A percentile compares a stretch with the other conserved stretches of the same genome.
These are phyloP conservation scores for Nothoprocta pentlandii DNA, from an alignment of 2,113 vertebrate genomes.

Conservation along the genomic window DNA sequence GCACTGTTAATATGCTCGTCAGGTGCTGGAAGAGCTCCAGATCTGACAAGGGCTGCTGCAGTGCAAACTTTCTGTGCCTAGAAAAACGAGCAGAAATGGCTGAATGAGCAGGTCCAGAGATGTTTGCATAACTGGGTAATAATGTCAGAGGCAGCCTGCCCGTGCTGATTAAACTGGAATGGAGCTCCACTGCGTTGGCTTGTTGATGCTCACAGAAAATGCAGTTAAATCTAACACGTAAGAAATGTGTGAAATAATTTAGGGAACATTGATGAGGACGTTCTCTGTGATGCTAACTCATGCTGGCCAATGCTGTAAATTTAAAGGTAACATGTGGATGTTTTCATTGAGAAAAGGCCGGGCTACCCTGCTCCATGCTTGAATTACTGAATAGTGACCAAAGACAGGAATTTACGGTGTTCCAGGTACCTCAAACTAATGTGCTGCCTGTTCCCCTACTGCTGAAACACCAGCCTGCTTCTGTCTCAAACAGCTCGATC, in stretches of 20 bases:
- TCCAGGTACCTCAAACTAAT: not conserved
- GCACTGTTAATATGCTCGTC: conserved; percentile 72
- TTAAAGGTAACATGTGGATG: not conserved
- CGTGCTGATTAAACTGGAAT: conserved; percentile 2
- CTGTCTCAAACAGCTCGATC: not conserved
- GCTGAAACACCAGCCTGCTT: not conserved
- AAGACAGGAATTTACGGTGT: not conserved
- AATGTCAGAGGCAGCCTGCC: conserved; percentile 2
- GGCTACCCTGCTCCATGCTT: not conserved
- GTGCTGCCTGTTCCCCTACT: not conserved
- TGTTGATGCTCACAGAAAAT: not conserved
- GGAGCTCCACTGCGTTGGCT: not conserved
- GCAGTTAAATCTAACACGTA: not conserved
- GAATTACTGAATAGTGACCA: not conserved
- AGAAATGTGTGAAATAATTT: not conserved
- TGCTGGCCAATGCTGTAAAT: not conserved
- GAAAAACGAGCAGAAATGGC: conserved; percentile 56
- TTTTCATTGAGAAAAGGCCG: not conserved
- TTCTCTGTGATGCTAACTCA: not conserved
- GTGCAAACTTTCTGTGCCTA: conserved; percentile 54
- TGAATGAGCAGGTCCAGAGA: conserved; percentile 7
- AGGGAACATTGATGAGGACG: not conserved
- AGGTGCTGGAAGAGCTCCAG: conserved; percentile 67
- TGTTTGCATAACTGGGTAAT: conserved; percentile 52
- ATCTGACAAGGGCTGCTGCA: conserved; percentile 51